Conservation (phyloP, 2,797 vertebrate species). For the Malurus splendens region DNA sequence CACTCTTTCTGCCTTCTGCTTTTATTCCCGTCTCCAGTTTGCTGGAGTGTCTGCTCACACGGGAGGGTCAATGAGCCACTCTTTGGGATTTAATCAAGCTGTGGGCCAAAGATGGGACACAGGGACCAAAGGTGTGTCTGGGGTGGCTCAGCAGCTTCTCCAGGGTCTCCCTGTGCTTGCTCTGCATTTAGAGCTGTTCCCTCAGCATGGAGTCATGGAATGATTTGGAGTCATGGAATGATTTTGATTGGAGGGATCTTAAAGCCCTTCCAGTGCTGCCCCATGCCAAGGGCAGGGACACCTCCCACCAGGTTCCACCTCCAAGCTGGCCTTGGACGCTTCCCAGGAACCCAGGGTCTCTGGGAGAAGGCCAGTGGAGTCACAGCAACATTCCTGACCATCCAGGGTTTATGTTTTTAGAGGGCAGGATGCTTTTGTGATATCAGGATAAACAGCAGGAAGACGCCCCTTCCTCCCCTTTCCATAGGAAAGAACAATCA, state of each 20-base stretch:
- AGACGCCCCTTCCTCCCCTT: neutral
- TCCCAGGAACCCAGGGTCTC: neutral
- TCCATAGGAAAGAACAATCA: neutral
- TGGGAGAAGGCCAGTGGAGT: neutral
- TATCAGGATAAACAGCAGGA: neutral
- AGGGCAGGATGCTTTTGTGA: neutral
- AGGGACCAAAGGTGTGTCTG: neutral
- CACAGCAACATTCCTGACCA: neutral
- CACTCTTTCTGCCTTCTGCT: neutral
- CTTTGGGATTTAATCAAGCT: neutral
- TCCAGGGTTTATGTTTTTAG: neutral
- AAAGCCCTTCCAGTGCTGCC: neutral
- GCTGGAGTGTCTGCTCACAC: neutral
- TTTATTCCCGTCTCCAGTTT: neutral
- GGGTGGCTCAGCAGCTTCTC: neutral
- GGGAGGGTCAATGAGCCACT: neutral
- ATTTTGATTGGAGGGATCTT: neutral
- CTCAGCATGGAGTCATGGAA: neutral
- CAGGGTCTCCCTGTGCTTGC: neutral
- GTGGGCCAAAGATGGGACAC: neutral
- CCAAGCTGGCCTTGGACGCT: neutral
- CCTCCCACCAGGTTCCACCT: neutral
- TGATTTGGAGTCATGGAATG: neutral
- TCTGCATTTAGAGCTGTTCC: neutral
- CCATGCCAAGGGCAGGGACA: neutral